These are phyloP conservation scores for Hirtodrosophila duncani DNA, from an alignment of 2,888 invertebrate species.

Conservation along the genomic window DNA sequence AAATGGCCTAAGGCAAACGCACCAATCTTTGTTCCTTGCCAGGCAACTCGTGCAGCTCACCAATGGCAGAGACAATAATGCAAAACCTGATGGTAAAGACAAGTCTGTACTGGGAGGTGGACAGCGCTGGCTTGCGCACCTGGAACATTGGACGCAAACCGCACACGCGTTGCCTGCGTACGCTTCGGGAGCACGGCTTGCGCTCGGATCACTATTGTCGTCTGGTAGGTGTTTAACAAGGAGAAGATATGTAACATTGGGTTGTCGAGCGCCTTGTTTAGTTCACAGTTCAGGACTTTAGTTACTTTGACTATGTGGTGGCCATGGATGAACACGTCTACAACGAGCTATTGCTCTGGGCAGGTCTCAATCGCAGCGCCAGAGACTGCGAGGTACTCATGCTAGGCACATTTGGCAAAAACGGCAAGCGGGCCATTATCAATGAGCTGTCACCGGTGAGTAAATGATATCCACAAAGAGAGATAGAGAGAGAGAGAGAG, in stretches of 20 bases:
- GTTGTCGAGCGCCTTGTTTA: conserved; percentile 78
- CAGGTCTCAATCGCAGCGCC: conserved; percentile 6
- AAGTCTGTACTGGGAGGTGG: conserved; percentile 84
- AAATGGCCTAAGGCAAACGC: fast-evolving
- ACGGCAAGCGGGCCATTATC: conserved; percentile 13
- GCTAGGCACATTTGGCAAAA: conserved; percentile 27
- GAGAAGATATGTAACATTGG: neutral
- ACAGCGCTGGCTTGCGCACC: conserved; percentile 91
- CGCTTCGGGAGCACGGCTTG: conserved; percentile 81
- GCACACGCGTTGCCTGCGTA: conserved; percentile 82
- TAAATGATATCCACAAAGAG: too few relatives aligned
- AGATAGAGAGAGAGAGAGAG: too few relatives aligned
- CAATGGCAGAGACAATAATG: conserved; percentile 95
- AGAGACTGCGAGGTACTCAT: conserved; percentile 11
- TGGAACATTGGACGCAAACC: conserved; percentile 91
- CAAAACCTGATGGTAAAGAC: conserved; percentile 77
- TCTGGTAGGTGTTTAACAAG: conserved; percentile 69
- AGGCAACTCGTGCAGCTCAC: conserved; percentile 97
- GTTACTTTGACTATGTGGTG: conserved; percentile 90
- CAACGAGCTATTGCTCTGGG: conserved; percentile 56
- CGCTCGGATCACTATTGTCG: conserved; percentile 82
- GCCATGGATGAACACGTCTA: conserved; percentile 88
- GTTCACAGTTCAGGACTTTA: conserved; percentile 86
- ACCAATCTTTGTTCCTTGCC: neutral
- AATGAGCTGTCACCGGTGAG: conserved; percentile 43